phyloP scores from a whole-genome alignment of 1,140 invertebrate species.

The Conopomorpha cramerella region DNA sequence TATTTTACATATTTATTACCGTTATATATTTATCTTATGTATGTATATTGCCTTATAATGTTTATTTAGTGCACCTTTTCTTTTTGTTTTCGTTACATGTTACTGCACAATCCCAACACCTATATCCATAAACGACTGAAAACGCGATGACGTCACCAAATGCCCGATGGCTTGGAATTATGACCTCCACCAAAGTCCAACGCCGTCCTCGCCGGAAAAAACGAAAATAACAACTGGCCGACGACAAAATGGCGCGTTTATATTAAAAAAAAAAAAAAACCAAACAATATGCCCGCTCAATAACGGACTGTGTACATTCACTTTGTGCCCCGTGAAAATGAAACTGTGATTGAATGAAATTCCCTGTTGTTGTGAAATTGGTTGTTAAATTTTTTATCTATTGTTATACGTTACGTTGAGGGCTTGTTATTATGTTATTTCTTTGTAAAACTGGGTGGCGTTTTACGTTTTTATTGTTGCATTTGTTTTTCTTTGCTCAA shows the following conservation, averaged over 20 bases:
- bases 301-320: too few species aligned
- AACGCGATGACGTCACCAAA: background rate
- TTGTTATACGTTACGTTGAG: slow-evolving; percentile 1
- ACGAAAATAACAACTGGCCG: slow-evolving; percentile 38
- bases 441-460: slow-evolving; percentile 11
- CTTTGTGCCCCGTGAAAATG: slow-evolving; percentile 29
- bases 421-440: slow-evolving; percentile 11
- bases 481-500: slow-evolving; percentile 21
- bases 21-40: background rate
- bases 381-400: slow-evolving; percentile 11
- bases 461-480: slow-evolving; percentile 33
- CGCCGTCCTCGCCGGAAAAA: slow-evolving; percentile 53
- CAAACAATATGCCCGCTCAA: too few species aligned
- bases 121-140: slow-evolving; percentile 17
- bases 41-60: slow-evolving; percentile 17
- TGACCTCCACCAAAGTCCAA: slow-evolving; percentile 51
- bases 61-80: slow-evolving; percentile 59
- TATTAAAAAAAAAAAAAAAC: too few species aligned
- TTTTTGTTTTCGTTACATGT: slow-evolving; percentile 60
- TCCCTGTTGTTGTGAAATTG: slow-evolving; percentile 17
- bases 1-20: background rate
- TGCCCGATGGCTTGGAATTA: slow-evolving; percentile 16
- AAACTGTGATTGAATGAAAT: slow-evolving; percentile 34
- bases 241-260: slow-evolving; percentile 5
- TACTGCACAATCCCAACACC: slow-evolving; percentile 51